phyloP scores from a whole-genome alignment of 2,113 vertebrate genomes.

The Pteruthius melanotis region DNA sequence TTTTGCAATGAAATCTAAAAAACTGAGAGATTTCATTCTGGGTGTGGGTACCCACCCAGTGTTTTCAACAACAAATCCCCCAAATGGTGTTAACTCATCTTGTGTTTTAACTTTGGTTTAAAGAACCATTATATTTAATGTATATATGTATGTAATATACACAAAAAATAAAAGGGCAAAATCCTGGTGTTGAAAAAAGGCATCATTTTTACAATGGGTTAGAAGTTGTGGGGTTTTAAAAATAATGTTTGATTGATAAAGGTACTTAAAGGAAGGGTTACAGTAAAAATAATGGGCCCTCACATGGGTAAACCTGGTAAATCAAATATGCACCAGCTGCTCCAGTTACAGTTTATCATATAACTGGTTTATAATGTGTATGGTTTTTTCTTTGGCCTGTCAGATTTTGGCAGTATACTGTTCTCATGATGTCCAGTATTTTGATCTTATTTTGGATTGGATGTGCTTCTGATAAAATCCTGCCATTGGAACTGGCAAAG shows the following conservation, averaged over 20 bases:
- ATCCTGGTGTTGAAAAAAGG: background rate
- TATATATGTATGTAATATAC: background rate
- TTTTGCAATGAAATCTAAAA: slow-evolving; percentile 27
- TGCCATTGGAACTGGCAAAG: background rate
- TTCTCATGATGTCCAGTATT: background rate
- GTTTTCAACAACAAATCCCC: background rate
- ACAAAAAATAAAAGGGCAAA: background rate
- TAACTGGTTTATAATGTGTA: background rate
- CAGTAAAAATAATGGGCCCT: background rate
- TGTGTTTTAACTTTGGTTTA: background rate
- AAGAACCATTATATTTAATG: background rate
- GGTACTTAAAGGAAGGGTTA: background rate
- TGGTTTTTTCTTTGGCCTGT: background rate
- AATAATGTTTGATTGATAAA: background rate
- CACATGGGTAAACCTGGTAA: background rate
- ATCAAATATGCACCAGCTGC: background rate
- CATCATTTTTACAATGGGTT: background rate
- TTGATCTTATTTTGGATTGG: background rate
- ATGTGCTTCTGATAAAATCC: background rate
- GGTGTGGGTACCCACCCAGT: background rate
- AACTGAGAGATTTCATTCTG: background rate
- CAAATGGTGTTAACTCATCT: background rate
- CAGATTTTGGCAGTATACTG: background rate
- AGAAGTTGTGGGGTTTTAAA: background rate
- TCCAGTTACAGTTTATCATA: background rate